Evolutionary conservation across 2,113 vertebrate species (phyloP), one percentile per base, ranked within the genome.

Genomic region (Pagrus major): DNA sequence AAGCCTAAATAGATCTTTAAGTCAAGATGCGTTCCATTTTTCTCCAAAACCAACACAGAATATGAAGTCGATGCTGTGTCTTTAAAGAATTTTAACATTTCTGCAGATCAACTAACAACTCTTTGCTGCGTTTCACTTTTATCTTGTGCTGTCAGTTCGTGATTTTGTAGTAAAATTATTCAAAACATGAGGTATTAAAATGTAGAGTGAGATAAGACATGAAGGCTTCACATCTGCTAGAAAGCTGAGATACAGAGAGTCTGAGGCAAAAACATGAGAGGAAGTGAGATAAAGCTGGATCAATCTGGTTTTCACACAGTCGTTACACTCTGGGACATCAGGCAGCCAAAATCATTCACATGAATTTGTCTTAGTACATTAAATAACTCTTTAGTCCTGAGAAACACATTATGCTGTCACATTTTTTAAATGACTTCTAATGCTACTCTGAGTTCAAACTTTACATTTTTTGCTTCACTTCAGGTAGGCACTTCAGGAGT

Each of bases 221-320:
- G 68, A 65, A 56, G 3, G 73, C 37, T 55, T 55, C n/a, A 59
- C 56, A 81, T 70, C 72, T 67, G 80, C 64, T 49, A 31, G 81
- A 70, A 69, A 61, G 51, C 71, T 55, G 71, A 75, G 60, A 71
- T 71, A 74, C 16, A 47, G 52, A 66, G 52, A 51, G 61, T 41
- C 14, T 65, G 41, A 58, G 41, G 65, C 25, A 15, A 15, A 61
- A 54, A 41, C 61, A 42, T 67, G 61, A 80, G 52, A 71, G 42
- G n/a, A 58, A 44, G 23, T 25, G n/a, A 59, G 61, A 83, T 79
- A 56, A 76, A 68, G 64, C 51, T 1, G 37, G 41, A n/a, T 51
- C n/a, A 67, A 58, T 33, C 49, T 63, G 42, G 9, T 73, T 66
- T n/a, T 60, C 33, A 33, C 25, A 46, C 1, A 61, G 11, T 42